A percentile compares a stretch with the other conserved stretches of the same genome.
Evolutionary conservation across 2,888 invertebrate genomes (phyloP).

Genomic region (Torymus tubicola): DNA sequence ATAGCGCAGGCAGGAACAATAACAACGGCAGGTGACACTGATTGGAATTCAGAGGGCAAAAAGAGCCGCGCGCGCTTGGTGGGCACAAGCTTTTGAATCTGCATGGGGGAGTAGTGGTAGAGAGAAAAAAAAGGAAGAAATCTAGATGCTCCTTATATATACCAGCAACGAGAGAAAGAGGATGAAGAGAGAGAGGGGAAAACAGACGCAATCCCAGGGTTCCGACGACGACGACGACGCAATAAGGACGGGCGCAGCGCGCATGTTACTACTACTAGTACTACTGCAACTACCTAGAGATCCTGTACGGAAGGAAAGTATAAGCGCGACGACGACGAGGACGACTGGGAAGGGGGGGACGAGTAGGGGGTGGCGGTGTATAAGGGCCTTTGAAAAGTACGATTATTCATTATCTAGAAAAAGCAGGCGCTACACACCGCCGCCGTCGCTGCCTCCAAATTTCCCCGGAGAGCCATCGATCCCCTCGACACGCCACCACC

Average conservation of each 20-base stretch:
- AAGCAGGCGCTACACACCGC: constrained; percentile 36
- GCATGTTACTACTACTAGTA: neutral
- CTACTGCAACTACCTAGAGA: constrained; percentile 4
- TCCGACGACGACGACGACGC: constrained; percentile 29
- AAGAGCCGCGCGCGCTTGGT: neutral
- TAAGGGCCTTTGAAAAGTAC: constrained; percentile 49
- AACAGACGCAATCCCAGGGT: constrained; percentile 32
- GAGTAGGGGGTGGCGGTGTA: neutral
- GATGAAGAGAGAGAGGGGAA: neutral
- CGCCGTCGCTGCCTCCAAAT: constrained; percentile 51
- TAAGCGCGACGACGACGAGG: too few species aligned
- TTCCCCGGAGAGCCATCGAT: constrained; percentile 60
- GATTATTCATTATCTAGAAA: constrained; percentile 60
- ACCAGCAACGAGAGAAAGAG: neutral
- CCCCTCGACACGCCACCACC: constrained; percentile 48
- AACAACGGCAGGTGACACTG: constrained; percentile 44
- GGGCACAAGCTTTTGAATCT: neutral
- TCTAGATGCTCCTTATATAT: constrained; percentile 22
- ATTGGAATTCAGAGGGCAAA: constrained; percentile 30
- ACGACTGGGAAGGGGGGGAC: too few species aligned
- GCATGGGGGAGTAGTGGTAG: neutral
- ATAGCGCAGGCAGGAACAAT: neutral
- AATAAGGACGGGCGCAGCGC: constrained; percentile 15
- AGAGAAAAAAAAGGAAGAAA: constrained; percentile 19
- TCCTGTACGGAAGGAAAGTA: neutral